phyloP scores from a whole-genome alignment of 2,888 invertebrate genomes.

The Drepanosiphum platanoidis region DNA sequence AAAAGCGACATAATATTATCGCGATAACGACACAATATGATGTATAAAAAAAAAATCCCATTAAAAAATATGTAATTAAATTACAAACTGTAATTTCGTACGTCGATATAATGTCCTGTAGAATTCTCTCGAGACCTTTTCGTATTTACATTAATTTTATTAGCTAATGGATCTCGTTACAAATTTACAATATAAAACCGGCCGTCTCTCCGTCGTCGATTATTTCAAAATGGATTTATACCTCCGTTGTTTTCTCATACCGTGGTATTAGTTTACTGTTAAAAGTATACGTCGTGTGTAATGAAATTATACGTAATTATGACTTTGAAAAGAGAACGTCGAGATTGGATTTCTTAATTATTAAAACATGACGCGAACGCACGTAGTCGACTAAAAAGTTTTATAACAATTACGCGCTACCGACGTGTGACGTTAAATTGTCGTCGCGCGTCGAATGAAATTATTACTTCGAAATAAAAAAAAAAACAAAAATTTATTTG shows the following conservation, averaged over 20 bases:
- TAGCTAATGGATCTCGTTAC: background rate
- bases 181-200: background rate
- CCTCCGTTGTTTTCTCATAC: background rate
- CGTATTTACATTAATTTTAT: conserved; percentile 5
- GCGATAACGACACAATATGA: too few species aligned
- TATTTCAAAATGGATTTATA: conserved; percentile 1
- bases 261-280: too few species aligned
- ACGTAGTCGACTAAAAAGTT: background rate
- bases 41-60: too few species aligned
- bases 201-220: background rate
- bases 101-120: background rate
- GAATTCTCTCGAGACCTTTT: conserved; percentile 9
- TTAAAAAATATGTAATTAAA: too few species aligned
- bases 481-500: too few species aligned
- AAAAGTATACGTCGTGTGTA: too few species aligned
- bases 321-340: background rate
- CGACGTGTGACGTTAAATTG: too few species aligned
- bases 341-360: background rate
- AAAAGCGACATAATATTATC: too few species aligned
- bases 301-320: background rate
- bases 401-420: too few species aligned
- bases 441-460: too few species aligned
- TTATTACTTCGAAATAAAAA: too few species aligned
- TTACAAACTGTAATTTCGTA: too few species aligned
- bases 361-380: background rate